Evolutionary conservation across 1,140 invertebrate species (phyloP).

Genomic region (Eufriesea mexicana): DNA sequence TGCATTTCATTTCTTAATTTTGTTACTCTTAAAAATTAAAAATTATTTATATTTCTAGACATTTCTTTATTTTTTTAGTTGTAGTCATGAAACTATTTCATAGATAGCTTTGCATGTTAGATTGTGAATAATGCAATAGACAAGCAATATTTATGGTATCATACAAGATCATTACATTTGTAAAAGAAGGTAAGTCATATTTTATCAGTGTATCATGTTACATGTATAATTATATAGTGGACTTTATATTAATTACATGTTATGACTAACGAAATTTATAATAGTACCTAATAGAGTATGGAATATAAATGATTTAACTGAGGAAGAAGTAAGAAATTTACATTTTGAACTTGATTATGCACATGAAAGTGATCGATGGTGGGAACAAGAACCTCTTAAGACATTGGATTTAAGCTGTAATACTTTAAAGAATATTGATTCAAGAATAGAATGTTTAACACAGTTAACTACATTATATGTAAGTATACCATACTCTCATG

Average conservation of each 20-base stretch:
- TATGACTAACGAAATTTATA: conserved; percentile 32
- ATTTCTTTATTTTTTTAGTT: neutral
- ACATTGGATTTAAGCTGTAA: conserved; percentile 93
- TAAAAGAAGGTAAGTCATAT: conserved; percentile 17
- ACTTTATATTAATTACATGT: neutral
- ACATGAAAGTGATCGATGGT: conserved; percentile 89
- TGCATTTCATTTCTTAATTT: neutral
- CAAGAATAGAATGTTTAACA: conserved; percentile 87
- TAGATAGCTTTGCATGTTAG: conserved; percentile 49
- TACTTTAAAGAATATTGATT: conserved; percentile 85
- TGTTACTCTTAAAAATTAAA: neutral
- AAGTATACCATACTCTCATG: conserved; percentile 72
- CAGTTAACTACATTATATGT: conserved; percentile 89
- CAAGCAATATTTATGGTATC: conserved; percentile 18
- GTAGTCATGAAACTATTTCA: conserved; percentile 7
- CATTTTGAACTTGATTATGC: conserved; percentile 87
- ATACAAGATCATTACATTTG: conserved; percentile 4
- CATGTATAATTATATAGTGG: neutral
- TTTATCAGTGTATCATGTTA: conserved; percentile 4
- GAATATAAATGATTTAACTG: conserved; percentile 89
- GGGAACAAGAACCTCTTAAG: conserved; percentile 91
- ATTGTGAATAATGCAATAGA: conserved; percentile 28
- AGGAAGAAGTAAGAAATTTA: conserved; percentile 83
- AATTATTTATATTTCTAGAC: neutral
- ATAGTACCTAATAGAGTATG: conserved; percentile 92